phyloP scores from a whole-genome alignment of 1,140 invertebrate species.

The Anoplolepis gracilipes region DNA sequence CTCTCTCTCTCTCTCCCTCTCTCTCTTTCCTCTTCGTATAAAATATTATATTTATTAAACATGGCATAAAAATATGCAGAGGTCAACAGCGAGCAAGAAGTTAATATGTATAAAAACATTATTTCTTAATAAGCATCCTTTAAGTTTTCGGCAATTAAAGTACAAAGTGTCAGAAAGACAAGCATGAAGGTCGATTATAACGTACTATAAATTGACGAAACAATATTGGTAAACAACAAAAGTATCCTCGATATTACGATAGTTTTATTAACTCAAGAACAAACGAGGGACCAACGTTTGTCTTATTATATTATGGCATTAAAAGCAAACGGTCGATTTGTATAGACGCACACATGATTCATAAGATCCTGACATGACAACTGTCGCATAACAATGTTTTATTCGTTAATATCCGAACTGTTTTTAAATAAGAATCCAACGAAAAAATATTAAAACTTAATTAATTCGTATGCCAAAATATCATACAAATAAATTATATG shows the following conservation, averaged over 20 bases:
- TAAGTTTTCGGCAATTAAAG: background rate
- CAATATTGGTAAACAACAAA: background rate
- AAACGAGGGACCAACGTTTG: conserved; percentile 4
- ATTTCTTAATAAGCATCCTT: background rate
- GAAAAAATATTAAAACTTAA: background rate
- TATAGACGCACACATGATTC: conserved; percentile 40
- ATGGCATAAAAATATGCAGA: background rate
- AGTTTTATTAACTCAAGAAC: conserved; percentile 38
- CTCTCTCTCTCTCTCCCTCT: background rate
- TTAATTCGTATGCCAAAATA: background rate
- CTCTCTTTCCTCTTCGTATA: background rate
- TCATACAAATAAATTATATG: too few species aligned
- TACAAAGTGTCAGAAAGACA: background rate
- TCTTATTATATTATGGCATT: conserved; percentile 48
- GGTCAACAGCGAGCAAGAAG: background rate
- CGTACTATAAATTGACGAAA: background rate
- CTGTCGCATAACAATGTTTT: background rate
- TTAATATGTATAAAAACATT: background rate
- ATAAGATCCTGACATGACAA: conserved; percentile 23
- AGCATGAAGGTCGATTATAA: background rate
- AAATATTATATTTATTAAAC: conserved; percentile 55
- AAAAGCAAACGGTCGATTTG: conserved; percentile 60
- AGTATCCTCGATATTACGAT: background rate
- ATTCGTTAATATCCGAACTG: conserved; percentile 33
- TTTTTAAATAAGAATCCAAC: background rate